Evolutionary conservation across 2,888 invertebrate genomes (phyloP).

Genomic region (Cephus rjabovi): DNA sequence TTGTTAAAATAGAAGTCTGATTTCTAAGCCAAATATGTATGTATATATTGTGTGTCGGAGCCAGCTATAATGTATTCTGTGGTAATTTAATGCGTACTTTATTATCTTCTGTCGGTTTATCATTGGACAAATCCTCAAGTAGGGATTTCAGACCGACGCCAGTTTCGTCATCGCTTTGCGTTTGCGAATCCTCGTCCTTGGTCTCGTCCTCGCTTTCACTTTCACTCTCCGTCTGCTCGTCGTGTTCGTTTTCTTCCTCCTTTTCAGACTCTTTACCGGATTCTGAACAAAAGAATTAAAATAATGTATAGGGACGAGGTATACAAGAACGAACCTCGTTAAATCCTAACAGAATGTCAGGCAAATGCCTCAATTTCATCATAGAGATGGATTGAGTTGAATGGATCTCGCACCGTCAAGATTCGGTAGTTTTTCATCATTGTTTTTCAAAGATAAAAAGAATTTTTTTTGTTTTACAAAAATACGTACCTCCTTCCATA

Average conservation of each 20-base stretch:
- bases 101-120: slow-evolving; percentile 44
- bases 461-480: slow-evolving; percentile 34
- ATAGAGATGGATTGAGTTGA: slow-evolving; percentile 47
- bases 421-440: slow-evolving; percentile 56
- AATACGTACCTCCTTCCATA: slow-evolving; percentile 61
- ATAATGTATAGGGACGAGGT: not conserved
- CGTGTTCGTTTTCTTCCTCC: slow-evolving; percentile 54
- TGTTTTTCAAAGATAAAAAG: slow-evolving; percentile 21
- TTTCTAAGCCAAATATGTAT: too few relatives aligned
- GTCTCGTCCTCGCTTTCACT: slow-evolving; percentile 60
- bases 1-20: not conserved
- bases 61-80: not conserved
- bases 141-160: slow-evolving; percentile 72
- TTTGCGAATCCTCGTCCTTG: slow-evolving; percentile 49
- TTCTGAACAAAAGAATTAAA: slow-evolving; percentile 28
- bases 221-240: slow-evolving; percentile 51
- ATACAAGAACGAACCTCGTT: slow-evolving; percentile 12
- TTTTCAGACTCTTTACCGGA: slow-evolving; percentile 57
- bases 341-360: slow-evolving; percentile 41
- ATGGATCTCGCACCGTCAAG: slow-evolving; percentile 55
- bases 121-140: slow-evolving; percentile 67
- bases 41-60: too few relatives aligned
- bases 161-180: slow-evolving; percentile 64
- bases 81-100: slow-evolving; percentile 12
- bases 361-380: slow-evolving; percentile 63